Percentiles rank a stretch among this genome's conserved stretches.
These are phyloP conservation scores for Tipula helvola DNA, from an alignment of 2,888 invertebrate species.

Conservation along the genomic window DNA sequence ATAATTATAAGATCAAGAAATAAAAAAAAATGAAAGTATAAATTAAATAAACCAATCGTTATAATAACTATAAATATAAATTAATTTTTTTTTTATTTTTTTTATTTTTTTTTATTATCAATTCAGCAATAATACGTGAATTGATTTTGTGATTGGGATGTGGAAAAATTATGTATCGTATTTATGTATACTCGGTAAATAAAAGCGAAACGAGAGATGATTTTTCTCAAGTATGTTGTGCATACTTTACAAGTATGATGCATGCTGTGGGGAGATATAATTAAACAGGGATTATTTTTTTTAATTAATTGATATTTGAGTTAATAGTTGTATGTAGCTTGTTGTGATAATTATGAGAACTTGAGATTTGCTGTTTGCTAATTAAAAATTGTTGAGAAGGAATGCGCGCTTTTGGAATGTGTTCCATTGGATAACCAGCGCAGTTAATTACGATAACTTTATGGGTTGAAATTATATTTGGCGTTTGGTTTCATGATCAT, in stretches of 20 bases:
- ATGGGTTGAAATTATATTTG: too few relatives aligned
- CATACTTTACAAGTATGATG: background rate
- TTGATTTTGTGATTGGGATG: background rate
- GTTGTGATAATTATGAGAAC: background rate
- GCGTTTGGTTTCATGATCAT: too few relatives aligned
- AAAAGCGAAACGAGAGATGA: background rate
- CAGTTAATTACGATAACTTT: too few relatives aligned
- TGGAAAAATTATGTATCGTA: background rate
- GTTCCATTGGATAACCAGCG: background rate
- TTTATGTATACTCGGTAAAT: background rate
- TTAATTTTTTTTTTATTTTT: background rate
- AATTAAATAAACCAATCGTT: constrained; percentile 4
- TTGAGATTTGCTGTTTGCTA: background rate
- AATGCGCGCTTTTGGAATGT: background rate
- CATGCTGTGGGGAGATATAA: background rate
- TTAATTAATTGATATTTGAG: background rate
- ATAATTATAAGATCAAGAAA: constrained; percentile 1
- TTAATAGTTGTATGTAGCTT: background rate
- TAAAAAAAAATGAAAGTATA: background rate
- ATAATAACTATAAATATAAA: background rate
- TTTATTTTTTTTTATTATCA: background rate
- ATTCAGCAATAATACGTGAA: constrained; percentile 4
- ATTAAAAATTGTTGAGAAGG: background rate
- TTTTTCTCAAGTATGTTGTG: background rate
- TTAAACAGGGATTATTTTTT: background rate